Evolutionary conservation across 2,797 vertebrate genomes (phyloP), one percentile per base, ranked within the genome.

Genomic region (Silurus aristotelis): DNA sequence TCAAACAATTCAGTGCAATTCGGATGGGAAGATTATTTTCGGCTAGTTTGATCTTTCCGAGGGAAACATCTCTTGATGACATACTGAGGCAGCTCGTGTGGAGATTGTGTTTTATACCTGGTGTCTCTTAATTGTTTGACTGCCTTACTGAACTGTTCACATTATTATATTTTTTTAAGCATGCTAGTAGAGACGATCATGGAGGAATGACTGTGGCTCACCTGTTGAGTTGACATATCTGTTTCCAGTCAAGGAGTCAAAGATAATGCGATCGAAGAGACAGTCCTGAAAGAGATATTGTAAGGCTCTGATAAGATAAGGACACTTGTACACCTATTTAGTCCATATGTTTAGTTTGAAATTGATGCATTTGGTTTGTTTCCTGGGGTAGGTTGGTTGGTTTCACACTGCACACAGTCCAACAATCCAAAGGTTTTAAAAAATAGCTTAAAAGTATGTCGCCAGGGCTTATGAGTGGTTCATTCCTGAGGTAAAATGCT

Each of bases 1-100:
- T 80, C 75, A 83, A 61, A 31, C 63, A 80, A 80, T 78, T 43
- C 17, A 27, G 58, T 19, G 25, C 58, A 55, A 68, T 83, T 64
- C 76, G 58, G 82, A 82, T 70, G 86, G 22, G 76, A 81, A 85
- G 81, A 85, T 63, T 8, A 85, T 87, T 87, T 87, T 85, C 80
- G 78, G 70, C 83, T 71, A 83, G 83, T 80, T 82, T 73, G 61
- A 56, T 83, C 77, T 58, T 82, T 87, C 72, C 83, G 19, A 27
- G 79, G 76, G 76, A 84, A 68, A 4, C 17, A 12, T 81, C 58
- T 86, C 55, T 60, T 22, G n/a, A 77, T 81, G 80, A 84, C 80
- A 77, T 83, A 61, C 75, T 68, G 25, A 86, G 63, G 56, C 83
- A 77, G 38, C 48, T 83, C 27, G 19, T 71, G 82, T 84, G 61